Evolutionary conservation across 2,797 vertebrate genomes (phyloP).

Genomic region (Neosilurus hyrtlii): DNA sequence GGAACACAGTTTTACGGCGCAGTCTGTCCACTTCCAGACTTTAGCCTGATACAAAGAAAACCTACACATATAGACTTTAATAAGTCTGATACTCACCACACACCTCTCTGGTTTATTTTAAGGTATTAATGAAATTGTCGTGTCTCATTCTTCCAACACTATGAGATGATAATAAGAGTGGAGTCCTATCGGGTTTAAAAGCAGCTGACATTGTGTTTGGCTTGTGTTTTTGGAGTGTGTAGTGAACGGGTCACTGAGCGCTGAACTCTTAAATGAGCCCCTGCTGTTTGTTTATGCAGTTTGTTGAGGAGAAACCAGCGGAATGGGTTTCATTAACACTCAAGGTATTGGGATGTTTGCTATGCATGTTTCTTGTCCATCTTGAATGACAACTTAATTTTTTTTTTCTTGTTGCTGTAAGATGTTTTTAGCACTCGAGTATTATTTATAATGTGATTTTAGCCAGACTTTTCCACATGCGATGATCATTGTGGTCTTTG

Average conservation of each 20-base stretch:
- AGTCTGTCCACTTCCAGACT: neutral
- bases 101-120: conserved; percentile 25
- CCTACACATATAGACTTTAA: neutral
- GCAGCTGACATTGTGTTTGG: conserved; percentile 23
- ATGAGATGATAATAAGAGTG: neutral
- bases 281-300: conserved; percentile 42
- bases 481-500: neutral
- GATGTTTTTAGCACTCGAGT: neutral
- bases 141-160: neutral
- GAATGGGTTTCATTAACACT: conserved; percentile 33
- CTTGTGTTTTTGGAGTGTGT: conserved; percentile 34
- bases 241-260: conserved; percentile 37
- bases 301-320: conserved; percentile 14
- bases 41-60: neutral
- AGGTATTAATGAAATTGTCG: conserved; percentile 21
- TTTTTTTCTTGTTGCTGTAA: neutral
- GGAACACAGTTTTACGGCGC: neutral
- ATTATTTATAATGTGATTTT: neutral
- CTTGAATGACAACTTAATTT: neutral
- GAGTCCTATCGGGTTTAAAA: conserved; percentile 1
- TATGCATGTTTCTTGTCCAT: neutral
- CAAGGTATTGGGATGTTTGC: conserved; percentile 5
- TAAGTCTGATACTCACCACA: conserved; percentile 11
- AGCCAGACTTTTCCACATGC: neutral
- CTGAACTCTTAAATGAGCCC: conserved; percentile 27